Conservation (phyloP, 2,113 vertebrate species). For the Syngnathus scovelli region DNA sequence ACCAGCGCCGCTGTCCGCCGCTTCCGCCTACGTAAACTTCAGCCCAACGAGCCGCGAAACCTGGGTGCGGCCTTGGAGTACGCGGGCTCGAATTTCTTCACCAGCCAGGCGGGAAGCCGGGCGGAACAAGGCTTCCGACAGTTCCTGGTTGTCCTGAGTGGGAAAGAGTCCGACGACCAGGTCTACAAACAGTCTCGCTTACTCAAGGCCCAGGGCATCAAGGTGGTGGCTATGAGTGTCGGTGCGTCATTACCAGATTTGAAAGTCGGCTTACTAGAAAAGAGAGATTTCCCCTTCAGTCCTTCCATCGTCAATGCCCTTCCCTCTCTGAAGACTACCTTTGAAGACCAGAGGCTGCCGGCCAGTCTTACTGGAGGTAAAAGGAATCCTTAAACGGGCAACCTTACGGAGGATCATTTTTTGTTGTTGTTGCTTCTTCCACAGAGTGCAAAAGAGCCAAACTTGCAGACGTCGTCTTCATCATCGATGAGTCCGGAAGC, state of each 20-base stretch:
- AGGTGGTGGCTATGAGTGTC: conserved; percentile 61
- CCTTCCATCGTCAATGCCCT: background rate
- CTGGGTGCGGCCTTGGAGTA: conserved; percentile 61
- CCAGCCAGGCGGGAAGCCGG: conserved; percentile 56
- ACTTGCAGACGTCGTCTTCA: conserved; percentile 77
- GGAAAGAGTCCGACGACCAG: conserved; percentile 63
- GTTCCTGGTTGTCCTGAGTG: conserved; percentile 71
- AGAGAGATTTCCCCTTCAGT: too few relatives aligned
- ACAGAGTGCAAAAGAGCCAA: conserved; percentile 71
- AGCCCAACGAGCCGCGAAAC: conserved; percentile 38
- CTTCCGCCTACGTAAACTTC: conserved; percentile 25
- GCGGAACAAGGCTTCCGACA: conserved; percentile 63
- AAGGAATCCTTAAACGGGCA: background rate
- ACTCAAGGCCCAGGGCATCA: conserved; percentile 65
- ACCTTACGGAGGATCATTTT: background rate
- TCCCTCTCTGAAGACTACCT: conserved; percentile 29
- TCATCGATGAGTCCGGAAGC: conserved; percentile 75
- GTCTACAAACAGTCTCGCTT: conserved; percentile 38
- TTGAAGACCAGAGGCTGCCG: conserved; percentile 43
- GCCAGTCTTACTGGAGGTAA: conserved; percentile 30
- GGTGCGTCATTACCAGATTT: conserved; percentile 48
- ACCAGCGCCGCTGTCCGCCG: conserved; percentile 31
- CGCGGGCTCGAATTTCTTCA: conserved; percentile 62
- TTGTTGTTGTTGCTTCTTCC: conserved; percentile 1
- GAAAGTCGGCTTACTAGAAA: conserved; percentile 41